Percentiles rank a stretch among this genome's conserved stretches.
Evolutionary conservation across 2,797 vertebrate species (phyloP).

Genomic region (Ciconia nigra): DNA sequence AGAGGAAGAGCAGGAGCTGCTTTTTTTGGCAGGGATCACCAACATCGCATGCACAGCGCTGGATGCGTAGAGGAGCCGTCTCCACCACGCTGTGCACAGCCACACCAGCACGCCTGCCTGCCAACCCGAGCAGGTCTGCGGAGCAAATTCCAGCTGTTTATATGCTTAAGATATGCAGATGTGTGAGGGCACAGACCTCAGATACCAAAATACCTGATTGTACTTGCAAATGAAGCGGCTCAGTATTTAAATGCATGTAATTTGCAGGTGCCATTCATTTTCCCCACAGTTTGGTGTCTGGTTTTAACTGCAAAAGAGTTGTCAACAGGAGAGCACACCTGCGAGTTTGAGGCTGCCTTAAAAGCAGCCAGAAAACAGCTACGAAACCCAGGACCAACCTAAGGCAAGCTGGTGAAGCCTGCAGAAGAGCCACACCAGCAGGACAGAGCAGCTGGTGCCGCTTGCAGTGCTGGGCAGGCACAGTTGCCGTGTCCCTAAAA

Average conservation of each 20-base stretch:
- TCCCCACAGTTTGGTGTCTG: background rate
- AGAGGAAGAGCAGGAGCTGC: background rate
- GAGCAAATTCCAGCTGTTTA: background rate
- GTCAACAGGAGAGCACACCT: background rate
- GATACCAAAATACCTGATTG: background rate
- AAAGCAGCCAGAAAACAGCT: background rate
- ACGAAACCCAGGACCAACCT: background rate
- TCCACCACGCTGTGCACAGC: accelerated
- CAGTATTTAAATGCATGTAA: background rate
- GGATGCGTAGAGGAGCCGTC: background rate
- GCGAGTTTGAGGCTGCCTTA: background rate
- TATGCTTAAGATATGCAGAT: background rate
- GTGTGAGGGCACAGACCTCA: background rate
- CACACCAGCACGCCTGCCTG: background rate
- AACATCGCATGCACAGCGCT: accelerated
- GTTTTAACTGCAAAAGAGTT: slow-evolving; percentile 6
- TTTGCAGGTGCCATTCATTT: slow-evolving; percentile 36
- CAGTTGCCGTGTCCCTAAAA: background rate
- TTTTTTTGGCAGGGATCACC: background rate
- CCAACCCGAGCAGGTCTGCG: accelerated
- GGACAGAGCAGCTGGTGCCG: background rate
- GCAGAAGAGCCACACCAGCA: background rate
- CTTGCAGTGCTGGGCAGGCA: background rate
- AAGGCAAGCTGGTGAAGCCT: background rate
- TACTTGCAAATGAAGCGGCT: slow-evolving; percentile 40